A percentile compares a stretch with the other conserved stretches of the same genome.
These are phyloP conservation scores for Gadopsis bispinosus DNA, from an alignment of 2,797 vertebrate species.

Conservation along the genomic window DNA sequence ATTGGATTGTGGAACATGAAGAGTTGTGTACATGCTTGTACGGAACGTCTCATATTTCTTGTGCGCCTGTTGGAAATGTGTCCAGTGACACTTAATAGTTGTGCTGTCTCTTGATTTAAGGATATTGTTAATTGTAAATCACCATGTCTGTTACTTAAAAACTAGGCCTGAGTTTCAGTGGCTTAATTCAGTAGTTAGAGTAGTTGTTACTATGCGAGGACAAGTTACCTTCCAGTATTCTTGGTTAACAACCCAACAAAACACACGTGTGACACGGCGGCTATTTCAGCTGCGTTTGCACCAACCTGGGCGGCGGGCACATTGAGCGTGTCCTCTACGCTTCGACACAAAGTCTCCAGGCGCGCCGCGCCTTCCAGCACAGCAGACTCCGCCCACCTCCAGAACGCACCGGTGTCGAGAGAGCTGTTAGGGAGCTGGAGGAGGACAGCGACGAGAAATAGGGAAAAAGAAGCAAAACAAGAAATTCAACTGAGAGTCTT, in stretches of 20 bases:
- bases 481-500: not conserved
- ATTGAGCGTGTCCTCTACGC: slow-evolving; percentile 84
- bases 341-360: slow-evolving; percentile 83
- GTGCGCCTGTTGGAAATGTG: not conserved
- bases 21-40: not conserved
- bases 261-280: slow-evolving; percentile 4
- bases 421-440: slow-evolving; percentile 89
- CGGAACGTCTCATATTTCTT: not conserved
- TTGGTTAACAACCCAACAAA: slow-evolving; percentile 3
- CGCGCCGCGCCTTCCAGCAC: slow-evolving; percentile 80
- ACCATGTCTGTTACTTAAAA: no score
- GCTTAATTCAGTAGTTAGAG: no score
- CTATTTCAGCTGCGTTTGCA: slow-evolving; percentile 12
- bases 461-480: not conserved
- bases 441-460: not conserved
- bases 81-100: not conserved
- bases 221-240: not conserved
- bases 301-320: slow-evolving; percentile 86
- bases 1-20: not conserved
- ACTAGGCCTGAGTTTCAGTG: no score
- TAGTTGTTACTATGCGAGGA: not conserved
- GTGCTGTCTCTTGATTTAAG: not conserved
- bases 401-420: slow-evolving; percentile 85
- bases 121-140: not conserved
- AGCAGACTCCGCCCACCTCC: slow-evolving; percentile 85